Conservation (phyloP, 2,888 invertebrate genomes). For the Ptilodon capucinus region DNA sequence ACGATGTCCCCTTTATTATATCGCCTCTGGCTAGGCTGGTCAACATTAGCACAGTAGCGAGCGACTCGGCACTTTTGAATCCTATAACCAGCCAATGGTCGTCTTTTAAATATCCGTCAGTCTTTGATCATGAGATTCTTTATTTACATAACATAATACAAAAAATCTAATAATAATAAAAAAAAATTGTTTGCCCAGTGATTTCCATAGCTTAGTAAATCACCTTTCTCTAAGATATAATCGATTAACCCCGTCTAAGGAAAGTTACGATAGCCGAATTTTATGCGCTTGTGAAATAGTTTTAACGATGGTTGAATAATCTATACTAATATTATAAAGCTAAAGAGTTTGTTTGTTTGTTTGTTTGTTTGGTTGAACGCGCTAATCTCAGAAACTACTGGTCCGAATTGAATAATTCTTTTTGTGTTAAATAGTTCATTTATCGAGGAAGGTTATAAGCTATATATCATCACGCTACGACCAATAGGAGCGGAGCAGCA, state of each 20-base stretch:
- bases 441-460: no score
- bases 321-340: no score
- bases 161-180: no score
- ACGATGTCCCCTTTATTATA: constrained; percentile 43
- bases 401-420: no score
- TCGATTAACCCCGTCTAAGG: constrained; percentile 30
- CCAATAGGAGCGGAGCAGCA: no score
- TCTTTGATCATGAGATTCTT: no score
- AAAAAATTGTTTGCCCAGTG: constrained; percentile 15
- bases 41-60: constrained; percentile 42
- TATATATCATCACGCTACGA: no score
- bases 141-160: no score
- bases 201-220: constrained; percentile 18
- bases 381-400: no score
- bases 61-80: constrained; percentile 27
- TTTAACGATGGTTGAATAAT: constrained; percentile 27
- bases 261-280: constrained; percentile 22
- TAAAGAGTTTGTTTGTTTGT: constrained; percentile 6
- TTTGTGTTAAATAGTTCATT: no score
- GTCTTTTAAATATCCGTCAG: constrained; percentile 21
- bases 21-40: constrained; percentile 35
- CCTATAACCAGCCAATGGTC: constrained; percentile 24
- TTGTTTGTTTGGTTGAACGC: no score
- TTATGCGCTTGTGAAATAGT: constrained; percentile 23
- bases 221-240: constrained; percentile 30